A percentile compares a stretch with the other conserved stretches of the same genome.
phyloP scores from a whole-genome alignment of 1,140 invertebrate species.

The Hirudo medicinalis region DNA sequence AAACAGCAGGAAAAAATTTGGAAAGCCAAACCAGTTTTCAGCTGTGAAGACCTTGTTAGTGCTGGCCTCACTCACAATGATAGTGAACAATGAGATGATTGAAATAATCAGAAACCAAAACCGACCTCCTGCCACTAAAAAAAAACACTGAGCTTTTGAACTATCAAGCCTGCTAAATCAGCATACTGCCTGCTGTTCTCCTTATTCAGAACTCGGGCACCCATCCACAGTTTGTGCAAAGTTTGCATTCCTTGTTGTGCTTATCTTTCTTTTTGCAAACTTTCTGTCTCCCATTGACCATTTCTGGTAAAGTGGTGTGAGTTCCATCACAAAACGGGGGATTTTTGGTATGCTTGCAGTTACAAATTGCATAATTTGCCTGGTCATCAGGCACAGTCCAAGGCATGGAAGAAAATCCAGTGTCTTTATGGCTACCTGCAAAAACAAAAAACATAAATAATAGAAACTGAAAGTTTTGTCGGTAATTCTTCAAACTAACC shows the following conservation, averaged over 20 bases:
- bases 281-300: background rate
- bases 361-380: conserved; percentile 16
- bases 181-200: too few species aligned
- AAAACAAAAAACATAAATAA: background rate
- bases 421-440: conserved; percentile 20
- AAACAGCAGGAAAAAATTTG: too few species aligned
- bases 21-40: too few species aligned
- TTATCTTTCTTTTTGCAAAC: background rate
- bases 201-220: conserved; percentile 19
- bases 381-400: conserved; percentile 21
- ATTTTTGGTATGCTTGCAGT: conserved; percentile 21
- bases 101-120: too few species aligned
- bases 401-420: conserved; percentile 18
- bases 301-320: conserved; percentile 20
- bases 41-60: too few species aligned
- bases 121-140: too few species aligned
- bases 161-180: too few species aligned
- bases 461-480: background rate
- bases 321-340: conserved; percentile 23
- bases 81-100: too few species aligned
- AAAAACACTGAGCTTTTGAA: too few species aligned
- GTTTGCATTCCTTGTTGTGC: conserved; percentile 9
- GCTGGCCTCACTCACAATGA: too few species aligned
- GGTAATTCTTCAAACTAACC: conserved; percentile 25
- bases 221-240: conserved; percentile 23